Percentiles rank a stretch among this genome's conserved stretches.
Evolutionary conservation across 2,797 vertebrate species (phyloP).

Genomic region (Rhinophrynus dorsalis): DNA sequence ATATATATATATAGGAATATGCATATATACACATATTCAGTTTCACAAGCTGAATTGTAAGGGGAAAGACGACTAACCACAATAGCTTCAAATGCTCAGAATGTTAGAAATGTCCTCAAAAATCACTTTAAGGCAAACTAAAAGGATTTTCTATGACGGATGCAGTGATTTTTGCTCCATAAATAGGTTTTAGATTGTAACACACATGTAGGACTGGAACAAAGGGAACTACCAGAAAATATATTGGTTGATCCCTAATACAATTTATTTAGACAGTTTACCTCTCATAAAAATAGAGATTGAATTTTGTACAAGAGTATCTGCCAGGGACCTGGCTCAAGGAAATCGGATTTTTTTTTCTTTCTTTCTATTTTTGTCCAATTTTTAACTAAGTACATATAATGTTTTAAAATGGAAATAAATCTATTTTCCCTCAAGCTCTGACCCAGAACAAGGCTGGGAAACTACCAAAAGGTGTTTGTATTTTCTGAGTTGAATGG

Average conservation of each 20-base stretch:
- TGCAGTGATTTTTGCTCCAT: conserved; percentile 81
- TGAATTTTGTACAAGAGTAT: conserved; percentile 79
- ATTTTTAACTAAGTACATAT: conserved; percentile 49
- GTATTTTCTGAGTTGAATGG: neutral
- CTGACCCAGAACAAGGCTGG: conserved; percentile 40
- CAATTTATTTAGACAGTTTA: conserved; percentile 88
- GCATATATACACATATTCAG: too few species aligned
- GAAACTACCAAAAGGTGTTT: neutral
- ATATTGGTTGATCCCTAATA: conserved; percentile 82
- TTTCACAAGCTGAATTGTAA: too few species aligned
- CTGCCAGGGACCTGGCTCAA: conserved; percentile 70
- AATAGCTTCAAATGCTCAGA: conserved; percentile 69
- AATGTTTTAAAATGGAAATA: conserved; percentile 40
- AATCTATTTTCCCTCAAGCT: conserved; percentile 35
- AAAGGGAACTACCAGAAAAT: conserved; percentile 79
- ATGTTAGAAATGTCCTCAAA: conserved; percentile 72
- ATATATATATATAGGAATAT: too few species aligned
- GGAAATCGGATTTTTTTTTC: conserved; percentile 64
- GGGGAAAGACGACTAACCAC: conserved; percentile 61
- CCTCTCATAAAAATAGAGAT: conserved; percentile 85
- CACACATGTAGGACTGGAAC: conserved; percentile 78
- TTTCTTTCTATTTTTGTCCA: conserved; percentile 19
- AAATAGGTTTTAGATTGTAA: conserved; percentile 86
- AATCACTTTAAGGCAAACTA: conserved; percentile 74
- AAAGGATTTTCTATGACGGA: conserved; percentile 81